Evolutionary conservation across 1,140 invertebrate genomes (phyloP).

Genomic region (Euwallacea similis): DNA sequence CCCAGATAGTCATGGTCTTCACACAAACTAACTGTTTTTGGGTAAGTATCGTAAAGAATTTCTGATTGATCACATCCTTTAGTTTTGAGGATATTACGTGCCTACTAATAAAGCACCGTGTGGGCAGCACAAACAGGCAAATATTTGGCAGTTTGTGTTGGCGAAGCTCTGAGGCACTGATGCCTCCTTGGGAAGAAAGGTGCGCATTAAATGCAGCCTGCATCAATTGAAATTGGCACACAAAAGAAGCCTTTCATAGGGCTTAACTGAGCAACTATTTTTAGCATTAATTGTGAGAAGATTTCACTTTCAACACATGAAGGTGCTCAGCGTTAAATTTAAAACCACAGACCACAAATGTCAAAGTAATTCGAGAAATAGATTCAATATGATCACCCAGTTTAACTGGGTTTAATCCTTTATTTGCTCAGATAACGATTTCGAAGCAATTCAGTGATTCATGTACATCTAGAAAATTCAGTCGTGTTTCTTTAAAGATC

Average conservation of each 20-base stretch:
- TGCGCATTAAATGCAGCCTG: too few species aligned
- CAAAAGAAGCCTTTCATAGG: too few species aligned
- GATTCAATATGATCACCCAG: background rate
- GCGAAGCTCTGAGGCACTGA: background rate
- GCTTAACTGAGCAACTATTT: too few species aligned
- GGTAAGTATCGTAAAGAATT: constrained; percentile 1
- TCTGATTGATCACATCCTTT: constrained; percentile 14
- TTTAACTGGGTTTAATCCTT: constrained; percentile 17
- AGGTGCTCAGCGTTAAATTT: too few species aligned
- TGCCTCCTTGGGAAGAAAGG: too few species aligned
- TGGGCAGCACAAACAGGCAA: constrained; percentile 2
- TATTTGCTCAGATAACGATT: constrained; percentile 26
- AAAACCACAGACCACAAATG: background rate
- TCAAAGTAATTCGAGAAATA: constrained; percentile 1
- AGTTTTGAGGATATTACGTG: constrained; percentile 14
- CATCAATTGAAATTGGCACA: too few species aligned
- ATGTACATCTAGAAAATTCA: background rate
- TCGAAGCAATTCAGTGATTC: constrained; percentile 1
- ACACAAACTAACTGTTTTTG: background rate
- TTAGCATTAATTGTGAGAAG: too few species aligned
- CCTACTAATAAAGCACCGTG: background rate
- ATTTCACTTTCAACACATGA: too few species aligned
- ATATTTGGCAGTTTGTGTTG: background rate
- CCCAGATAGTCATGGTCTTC: constrained; percentile 17
- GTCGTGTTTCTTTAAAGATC: background rate